Evolutionary conservation across 1,140 invertebrate species (phyloP).

Genomic region (Pachypsylla venusta): DNA sequence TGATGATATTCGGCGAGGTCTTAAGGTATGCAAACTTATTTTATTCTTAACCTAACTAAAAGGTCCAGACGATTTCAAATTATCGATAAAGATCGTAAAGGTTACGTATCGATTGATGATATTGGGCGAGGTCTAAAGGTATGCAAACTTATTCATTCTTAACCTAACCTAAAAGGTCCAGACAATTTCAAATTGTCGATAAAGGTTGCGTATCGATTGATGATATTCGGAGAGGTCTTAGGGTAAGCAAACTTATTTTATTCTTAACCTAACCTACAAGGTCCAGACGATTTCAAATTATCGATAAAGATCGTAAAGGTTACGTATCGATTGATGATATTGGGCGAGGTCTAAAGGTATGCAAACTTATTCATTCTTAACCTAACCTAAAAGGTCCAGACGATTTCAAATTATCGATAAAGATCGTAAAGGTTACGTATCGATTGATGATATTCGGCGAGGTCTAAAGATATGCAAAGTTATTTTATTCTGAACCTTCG

Average conservation of each 20-base stretch:
- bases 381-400: no score
- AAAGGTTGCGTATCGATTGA: conserved; percentile 95
- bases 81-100: conserved; percentile 90
- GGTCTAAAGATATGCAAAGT: conserved; percentile 96
- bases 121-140: conserved; percentile 89
- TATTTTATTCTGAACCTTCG: no score
- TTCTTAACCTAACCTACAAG: no score
- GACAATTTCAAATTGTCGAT: conserved; percentile 89
- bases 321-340: conserved; percentile 97
- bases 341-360: conserved; percentile 85
- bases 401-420: conserved; percentile 90
- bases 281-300: conserved; percentile 83
- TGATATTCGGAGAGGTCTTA: conserved; percentile 83
- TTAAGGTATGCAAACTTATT: no score
- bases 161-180: no score
- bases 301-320: conserved; percentile 92
- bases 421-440: conserved; percentile 94
- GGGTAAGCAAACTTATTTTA: no score
- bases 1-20: conserved; percentile 84
- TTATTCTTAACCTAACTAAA: no score
- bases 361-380: no score
- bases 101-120: conserved; percentile 95
- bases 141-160: no score
- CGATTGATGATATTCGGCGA: conserved; percentile 88
- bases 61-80: conserved; percentile 87